Percentiles rank a stretch among this genome's conserved stretches.
Conservation (phyloP, 2,113 vertebrate genomes). For the Brachirus orientalis region DNA sequence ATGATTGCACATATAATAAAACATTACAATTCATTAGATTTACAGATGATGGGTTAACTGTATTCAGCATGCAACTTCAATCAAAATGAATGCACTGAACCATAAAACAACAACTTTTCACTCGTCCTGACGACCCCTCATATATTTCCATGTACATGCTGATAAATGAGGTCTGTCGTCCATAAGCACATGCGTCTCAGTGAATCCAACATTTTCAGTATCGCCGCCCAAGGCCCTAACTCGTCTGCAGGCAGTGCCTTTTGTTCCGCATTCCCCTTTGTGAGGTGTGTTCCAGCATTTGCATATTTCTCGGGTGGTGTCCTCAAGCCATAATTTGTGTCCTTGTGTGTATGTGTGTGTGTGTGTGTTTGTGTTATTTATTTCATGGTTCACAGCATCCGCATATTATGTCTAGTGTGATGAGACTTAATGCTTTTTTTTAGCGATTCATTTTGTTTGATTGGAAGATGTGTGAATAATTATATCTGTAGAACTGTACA, state of each 20-base stretch:
- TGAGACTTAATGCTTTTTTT: constrained; percentile 59
- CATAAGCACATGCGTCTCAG: constrained; percentile 50
- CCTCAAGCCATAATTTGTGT: neutral
- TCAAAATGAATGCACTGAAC: constrained; percentile 20
- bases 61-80: constrained; percentile 10
- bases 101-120: constrained; percentile 6
- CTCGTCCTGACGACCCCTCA: neutral
- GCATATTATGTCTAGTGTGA: constrained; percentile 54
- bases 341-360: constrained; percentile 21
- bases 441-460: constrained; percentile 67
- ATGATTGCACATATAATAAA: constrained; percentile 16
- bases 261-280: constrained; percentile 63
- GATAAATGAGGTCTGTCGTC: constrained; percentile 44
- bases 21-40: neutral
- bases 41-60: constrained; percentile 6
- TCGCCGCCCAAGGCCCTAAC: constrained; percentile 46
- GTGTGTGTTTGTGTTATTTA: constrained; percentile 73
- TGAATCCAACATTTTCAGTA: neutral
- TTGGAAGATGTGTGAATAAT: constrained; percentile 72
- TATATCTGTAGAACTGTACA: constrained; percentile 80
- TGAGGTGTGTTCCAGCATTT: constrained; percentile 49
- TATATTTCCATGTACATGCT: neutral
- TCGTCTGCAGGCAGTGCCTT: constrained; percentile 82
- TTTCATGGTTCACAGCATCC: constrained; percentile 68
- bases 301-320: constrained; percentile 44